Base-by-base conservation (phyloP, 1,140 invertebrate genomes). In the Eufriesea mexicana region DNA sequence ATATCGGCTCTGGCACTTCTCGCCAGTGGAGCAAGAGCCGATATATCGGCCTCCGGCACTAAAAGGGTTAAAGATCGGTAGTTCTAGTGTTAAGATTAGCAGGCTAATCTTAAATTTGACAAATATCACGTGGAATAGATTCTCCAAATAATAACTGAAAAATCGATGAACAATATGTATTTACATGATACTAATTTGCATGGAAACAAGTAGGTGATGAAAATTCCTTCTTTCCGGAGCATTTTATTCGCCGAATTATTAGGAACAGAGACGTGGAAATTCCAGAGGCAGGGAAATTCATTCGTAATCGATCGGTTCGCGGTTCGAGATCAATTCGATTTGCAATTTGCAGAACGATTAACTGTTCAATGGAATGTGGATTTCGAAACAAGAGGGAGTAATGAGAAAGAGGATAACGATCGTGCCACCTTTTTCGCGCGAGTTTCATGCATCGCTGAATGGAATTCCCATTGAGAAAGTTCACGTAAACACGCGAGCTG, bases 331-430 rank as follows among this genome's bases (percentile, higher is more conserved):
- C 45, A 35, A 64, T 76, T 64, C 59, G 59, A 25, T 64, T 62
- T 10, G 14, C 74, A 66, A 12, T 77, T 77, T 51, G 45, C 25
- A 35, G 28, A 42, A 54, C 47, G 61, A 49, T 25, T 54, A 28
- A 51, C 20, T 47, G 28, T 66, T 51, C 28, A 16, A 54, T 45
- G 64, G 23, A 47, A 59, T 42, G 47, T 64, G 61, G 12, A 77
- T 28, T 49, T 35, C 25, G 8, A 59, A 14, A 64, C 59, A 76
- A 76, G 49, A 23, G 25, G 42, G 28, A 28, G 59, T 20, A 35
- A 77, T n/a, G 14, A 28, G 28, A 54, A 77, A 77, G 45, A 35
- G 23, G 23, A 49, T 62, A 64, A 51, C 47, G 49, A 66, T 54
- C 49, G 47, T 16, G 16, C 35, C 20, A 45, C 6, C 61, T 57